Evolutionary conservation across 2,797 vertebrate species (phyloP).

Genomic region (Hafferia zeledoni): DNA sequence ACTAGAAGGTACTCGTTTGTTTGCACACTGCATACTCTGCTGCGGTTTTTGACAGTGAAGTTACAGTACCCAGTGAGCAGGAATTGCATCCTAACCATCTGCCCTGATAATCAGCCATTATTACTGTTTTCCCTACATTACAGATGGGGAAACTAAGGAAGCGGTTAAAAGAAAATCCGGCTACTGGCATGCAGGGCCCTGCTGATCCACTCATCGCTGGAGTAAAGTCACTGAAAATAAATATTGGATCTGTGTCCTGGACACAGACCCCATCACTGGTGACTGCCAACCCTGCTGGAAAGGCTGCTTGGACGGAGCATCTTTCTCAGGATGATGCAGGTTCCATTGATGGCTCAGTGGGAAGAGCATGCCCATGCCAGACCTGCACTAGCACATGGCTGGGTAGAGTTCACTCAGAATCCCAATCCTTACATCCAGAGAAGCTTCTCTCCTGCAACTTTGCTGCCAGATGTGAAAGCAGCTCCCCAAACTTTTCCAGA

Average conservation of each 20-base stretch:
- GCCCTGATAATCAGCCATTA: not conserved
- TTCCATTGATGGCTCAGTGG: not conserved
- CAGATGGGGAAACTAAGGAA: not conserved
- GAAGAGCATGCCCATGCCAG: not conserved
- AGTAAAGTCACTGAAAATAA: not conserved
- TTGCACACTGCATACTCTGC: not conserved
- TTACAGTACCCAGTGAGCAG: not conserved
- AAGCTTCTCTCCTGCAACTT: not conserved
- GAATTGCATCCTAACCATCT: slow-evolving; percentile 18
- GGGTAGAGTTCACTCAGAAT: not conserved
- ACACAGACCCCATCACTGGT: not conserved
- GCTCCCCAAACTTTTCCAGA: not conserved
- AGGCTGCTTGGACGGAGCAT: not conserved
- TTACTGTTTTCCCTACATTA: not conserved
- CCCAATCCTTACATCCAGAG: not conserved
- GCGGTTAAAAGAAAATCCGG: not conserved
- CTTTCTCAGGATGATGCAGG: not conserved
- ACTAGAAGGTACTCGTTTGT: not conserved
- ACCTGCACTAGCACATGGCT: not conserved
- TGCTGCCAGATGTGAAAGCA: not conserved
- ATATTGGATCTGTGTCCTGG: not conserved
- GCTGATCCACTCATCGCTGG: not conserved
- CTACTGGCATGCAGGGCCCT: not conserved
- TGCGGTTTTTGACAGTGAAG: not conserved
- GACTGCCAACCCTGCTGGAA: not conserved